Conservation (phyloP, 2,888 invertebrate species). For the Pammene aurita region DNA sequence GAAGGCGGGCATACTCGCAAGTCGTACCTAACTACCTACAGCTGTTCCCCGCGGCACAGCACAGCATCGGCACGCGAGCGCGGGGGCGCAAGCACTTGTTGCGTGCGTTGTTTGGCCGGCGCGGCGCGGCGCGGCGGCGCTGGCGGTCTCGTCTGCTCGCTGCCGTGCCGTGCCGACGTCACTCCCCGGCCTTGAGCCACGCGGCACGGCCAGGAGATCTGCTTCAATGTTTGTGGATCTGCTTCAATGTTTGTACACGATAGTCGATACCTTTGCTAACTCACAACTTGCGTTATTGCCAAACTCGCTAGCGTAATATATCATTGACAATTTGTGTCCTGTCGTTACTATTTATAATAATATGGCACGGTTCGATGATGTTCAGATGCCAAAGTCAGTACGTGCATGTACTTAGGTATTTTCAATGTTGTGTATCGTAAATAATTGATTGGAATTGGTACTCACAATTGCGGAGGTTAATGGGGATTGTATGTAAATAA, state of each 20-base stretch:
- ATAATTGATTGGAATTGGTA: not conserved
- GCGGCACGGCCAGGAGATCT: slow-evolving; percentile 58
- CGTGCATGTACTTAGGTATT: not conserved
- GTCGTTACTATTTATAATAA: slow-evolving; percentile 16
- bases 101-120: slow-evolving; percentile 80
- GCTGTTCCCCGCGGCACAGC: slow-evolving; percentile 62
- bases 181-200: slow-evolving; percentile 65
- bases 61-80: slow-evolving; percentile 64
- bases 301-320: slow-evolving; percentile 30
- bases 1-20: not conserved
- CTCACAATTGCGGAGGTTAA: too few species aligned
- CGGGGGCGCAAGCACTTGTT: slow-evolving; percentile 71
- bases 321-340: slow-evolving; percentile 3
- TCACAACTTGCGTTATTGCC: slow-evolving; percentile 32
- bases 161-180: slow-evolving; percentile 56
- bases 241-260: slow-evolving; percentile 25
- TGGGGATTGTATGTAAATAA: not conserved
- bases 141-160: slow-evolving; percentile 55
- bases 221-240: slow-evolving; percentile 30
- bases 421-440: not conserved
- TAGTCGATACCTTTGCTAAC: slow-evolving; percentile 29
- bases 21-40: slow-evolving; percentile 42
- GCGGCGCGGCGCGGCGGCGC: slow-evolving; percentile 53
- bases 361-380: slow-evolving; percentile 20
- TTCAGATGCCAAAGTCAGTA: slow-evolving; percentile 15